Conservation (phyloP, 2,113 vertebrate genomes). For the Hemibagrus wyckioides region DNA sequence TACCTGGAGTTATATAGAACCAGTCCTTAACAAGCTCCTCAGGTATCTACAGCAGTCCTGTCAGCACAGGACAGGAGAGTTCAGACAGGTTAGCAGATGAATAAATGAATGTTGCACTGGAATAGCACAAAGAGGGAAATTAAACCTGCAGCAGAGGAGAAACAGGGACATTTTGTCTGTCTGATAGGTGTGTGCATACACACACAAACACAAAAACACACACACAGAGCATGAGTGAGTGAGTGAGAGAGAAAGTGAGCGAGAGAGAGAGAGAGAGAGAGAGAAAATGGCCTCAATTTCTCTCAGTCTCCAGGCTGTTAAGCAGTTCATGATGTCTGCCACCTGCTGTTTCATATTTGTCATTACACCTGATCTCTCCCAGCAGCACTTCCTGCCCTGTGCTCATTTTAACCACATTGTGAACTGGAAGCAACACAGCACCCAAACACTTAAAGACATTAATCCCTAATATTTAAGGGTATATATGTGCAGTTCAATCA, state of each 20-base stretch:
- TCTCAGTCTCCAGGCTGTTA: neutral
- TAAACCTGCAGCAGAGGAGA: neutral
- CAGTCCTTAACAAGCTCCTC: constrained; percentile 65
- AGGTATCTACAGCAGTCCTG: constrained; percentile 60
- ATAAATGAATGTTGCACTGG: constrained; percentile 24
- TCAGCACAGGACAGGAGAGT: constrained; percentile 21
- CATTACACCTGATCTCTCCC: neutral
- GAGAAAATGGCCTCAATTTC: neutral
- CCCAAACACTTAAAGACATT: neutral
- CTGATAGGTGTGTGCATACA: neutral
- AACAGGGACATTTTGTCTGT: neutral
- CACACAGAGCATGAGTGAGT: neutral
- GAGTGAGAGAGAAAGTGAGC: neutral
- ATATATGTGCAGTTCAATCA: neutral
- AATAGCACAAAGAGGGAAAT: neutral
- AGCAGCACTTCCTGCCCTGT: neutral
- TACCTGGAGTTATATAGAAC: constrained; percentile 67
- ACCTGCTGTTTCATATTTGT: neutral
- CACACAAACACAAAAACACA: neutral
- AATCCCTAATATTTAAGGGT: neutral
- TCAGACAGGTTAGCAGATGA: constrained; percentile 2
- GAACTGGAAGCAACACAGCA: neutral
- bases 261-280: neutral
- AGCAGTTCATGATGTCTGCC: constrained; percentile 2
- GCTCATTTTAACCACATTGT: neutral